Percentiles rank a stretch among this genome's conserved stretches.
These are phyloP conservation scores for Ariolimax columbianus DNA, from an alignment of 2,888 invertebrate species.

Conservation along the genomic window DNA sequence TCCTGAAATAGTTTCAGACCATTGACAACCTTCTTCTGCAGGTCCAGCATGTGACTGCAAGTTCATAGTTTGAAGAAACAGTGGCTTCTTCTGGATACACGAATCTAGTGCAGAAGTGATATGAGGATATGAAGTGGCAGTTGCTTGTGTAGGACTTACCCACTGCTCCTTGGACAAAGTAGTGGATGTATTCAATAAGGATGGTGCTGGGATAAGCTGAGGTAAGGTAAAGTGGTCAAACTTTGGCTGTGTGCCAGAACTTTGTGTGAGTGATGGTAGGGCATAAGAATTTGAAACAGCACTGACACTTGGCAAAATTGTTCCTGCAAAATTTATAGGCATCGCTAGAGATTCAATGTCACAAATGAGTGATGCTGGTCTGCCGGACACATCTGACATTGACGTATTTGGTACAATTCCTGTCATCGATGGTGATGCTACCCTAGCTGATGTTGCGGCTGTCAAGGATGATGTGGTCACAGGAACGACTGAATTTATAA, in stretches of 20 bases:
- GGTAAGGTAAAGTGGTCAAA: background rate
- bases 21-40: background rate
- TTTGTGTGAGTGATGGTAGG: background rate
- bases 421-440: background rate
- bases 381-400: background rate
- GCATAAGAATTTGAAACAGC: background rate
- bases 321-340: background rate
- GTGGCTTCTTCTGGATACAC: background rate
- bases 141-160: background rate
- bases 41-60: background rate
- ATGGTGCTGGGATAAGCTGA: background rate
- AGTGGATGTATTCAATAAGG: background rate
- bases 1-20: background rate
- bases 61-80: background rate
- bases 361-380: background rate
- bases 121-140: background rate
- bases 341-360: background rate
- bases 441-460: background rate
- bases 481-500: constrained; percentile 8
- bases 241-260: background rate
- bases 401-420: background rate
- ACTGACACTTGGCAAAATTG: background rate
- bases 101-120: background rate
- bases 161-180: background rate
- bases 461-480: background rate